Conservation (phyloP, 2,888 invertebrate species). For the Eumacrocentrus americanus region DNA sequence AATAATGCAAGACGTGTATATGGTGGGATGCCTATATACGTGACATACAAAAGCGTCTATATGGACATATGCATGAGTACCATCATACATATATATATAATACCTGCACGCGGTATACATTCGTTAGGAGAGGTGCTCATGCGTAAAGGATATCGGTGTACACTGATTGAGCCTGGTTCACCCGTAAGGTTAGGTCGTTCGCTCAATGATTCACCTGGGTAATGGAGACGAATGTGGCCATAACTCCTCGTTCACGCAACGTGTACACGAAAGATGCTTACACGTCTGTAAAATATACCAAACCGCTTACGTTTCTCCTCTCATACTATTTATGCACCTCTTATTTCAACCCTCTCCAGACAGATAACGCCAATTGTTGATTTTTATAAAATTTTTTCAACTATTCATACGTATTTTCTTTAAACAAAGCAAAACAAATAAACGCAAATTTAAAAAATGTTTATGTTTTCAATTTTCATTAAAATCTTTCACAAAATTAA, state of each 20-base stretch:
- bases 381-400: neutral
- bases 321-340: neutral
- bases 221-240: constrained; percentile 59
- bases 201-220: constrained; percentile 55
- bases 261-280: constrained; percentile 1
- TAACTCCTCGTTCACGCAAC: constrained; percentile 49
- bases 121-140: neutral
- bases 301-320: neutral
- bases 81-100: neutral
- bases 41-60: constrained; percentile 6
- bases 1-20: constrained; percentile 41
- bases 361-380: neutral
- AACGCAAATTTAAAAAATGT: neutral
- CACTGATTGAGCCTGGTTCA: constrained; percentile 45
- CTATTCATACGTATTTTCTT: neutral
- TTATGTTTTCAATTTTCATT: neutral
- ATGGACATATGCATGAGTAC: neutral
- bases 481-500: constrained; percentile 5
- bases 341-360: neutral
- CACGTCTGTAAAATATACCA: neutral
- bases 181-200: constrained; percentile 46
- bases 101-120: neutral
- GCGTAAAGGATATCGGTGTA: constrained; percentile 39
- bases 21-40: constrained; percentile 19
- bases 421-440: neutral